Evolutionary conservation across 2,888 invertebrate species (phyloP), one percentile per base, ranked within the genome.

Genomic region (Sinodicranocentrus sp.): DNA sequence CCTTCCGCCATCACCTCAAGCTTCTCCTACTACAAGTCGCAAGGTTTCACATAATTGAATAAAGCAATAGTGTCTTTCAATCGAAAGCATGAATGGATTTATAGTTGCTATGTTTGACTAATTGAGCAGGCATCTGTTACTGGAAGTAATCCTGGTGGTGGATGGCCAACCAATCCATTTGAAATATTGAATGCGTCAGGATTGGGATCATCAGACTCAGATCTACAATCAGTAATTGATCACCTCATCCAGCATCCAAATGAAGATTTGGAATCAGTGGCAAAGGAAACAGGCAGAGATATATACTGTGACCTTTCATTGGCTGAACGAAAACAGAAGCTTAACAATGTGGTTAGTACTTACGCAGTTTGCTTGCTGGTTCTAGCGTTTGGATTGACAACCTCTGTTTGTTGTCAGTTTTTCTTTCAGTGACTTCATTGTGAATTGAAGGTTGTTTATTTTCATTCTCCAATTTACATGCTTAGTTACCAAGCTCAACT

Each of bases 181-280:
- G 87, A 88, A 78, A 68, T 84, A 23, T 59, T 88, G 21, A 85
- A 86, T 28, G 72, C 87, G 1, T 83, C 85, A 1, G 87, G 85
- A 8, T 63, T 84, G 6, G 84, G 86, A 1, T 79, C 82, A 10
- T 87, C 87, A 10, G 89, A 88, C n/a, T 88, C 89, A 61, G 89
- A 90, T 57, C 85, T 90, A 33, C 88, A 89, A 67, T 87, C 89
- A 23, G 89, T 89, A 1, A 88, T 90, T 8, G 89, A 90, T 19
- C 88, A 89, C 54, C 82, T 90, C 0, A 84, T 90, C 28, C 89
- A 89, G 28, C 90, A 90, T 84, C 92, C 92, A 0, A 95, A 95
- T 89, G 96, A 97, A 90, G 94, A 94, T 87, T 93, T 97, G 88
- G 96, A 98, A 92, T 95, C 95, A 79, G 93, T 95, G 88, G 98